Conservation (phyloP, 2,797 vertebrate genomes). For the Valencia hispanica region DNA sequence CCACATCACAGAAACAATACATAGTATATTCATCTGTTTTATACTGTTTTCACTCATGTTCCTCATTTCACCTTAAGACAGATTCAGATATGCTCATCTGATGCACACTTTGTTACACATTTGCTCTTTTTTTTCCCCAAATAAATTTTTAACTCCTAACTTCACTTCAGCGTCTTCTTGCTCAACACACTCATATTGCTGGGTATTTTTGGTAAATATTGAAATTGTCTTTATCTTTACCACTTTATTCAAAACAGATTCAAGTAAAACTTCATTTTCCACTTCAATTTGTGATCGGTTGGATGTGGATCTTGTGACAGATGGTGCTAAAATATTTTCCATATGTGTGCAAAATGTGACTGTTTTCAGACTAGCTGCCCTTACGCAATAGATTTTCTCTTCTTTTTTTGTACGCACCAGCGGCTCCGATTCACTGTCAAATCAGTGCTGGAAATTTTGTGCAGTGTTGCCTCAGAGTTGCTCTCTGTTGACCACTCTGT, state of each 20-base stretch:
- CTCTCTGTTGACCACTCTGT: slow-evolving; percentile 13
- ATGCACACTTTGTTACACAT: not conserved
- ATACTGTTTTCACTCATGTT: not conserved
- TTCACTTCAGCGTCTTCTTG: not conserved
- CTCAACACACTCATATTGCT: not conserved
- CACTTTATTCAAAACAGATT: slow-evolving; percentile 2
- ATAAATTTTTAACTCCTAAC: not conserved
- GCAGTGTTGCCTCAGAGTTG: slow-evolving; percentile 22
- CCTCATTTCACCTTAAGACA: slow-evolving; percentile 3
- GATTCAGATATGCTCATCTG: not conserved
- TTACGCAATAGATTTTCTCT: slow-evolving; percentile 61
- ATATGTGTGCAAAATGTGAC: slow-evolving; percentile 73
- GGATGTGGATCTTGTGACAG: slow-evolving; percentile 66
- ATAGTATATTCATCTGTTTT: slow-evolving; percentile 11
- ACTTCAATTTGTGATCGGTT: slow-evolving; percentile 31
- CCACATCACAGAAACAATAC: slow-evolving; percentile 7
- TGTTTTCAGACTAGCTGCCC: slow-evolving; percentile 59
- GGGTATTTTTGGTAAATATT: slow-evolving; percentile 7
- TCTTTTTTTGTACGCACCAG: slow-evolving; percentile 23
- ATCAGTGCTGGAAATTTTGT: slow-evolving; percentile 27
- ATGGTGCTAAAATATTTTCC: slow-evolving; percentile 81
- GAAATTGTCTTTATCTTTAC: not conserved
- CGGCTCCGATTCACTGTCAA: slow-evolving; percentile 33
- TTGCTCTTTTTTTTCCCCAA: slow-evolving; percentile 1
- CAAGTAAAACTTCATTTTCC: slow-evolving; percentile 23